These are phyloP conservation scores for Drosophila bipectinata DNA, from an alignment of 1,140 invertebrate genomes.

Conservation along the genomic window DNA sequence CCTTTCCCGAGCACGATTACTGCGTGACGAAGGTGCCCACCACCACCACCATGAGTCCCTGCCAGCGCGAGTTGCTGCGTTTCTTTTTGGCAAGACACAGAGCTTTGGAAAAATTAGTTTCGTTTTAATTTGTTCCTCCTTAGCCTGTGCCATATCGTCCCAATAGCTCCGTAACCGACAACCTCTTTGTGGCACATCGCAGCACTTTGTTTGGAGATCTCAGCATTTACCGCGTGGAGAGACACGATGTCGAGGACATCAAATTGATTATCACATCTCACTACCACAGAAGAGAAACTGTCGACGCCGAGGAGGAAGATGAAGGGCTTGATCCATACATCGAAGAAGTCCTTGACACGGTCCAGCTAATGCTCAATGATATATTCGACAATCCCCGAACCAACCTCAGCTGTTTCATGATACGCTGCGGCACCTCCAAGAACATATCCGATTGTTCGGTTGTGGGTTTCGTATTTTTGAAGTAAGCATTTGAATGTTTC, in stretches of 20 bases:
- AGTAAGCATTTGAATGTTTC: constrained; percentile 42
- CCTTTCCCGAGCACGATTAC: constrained; percentile 56
- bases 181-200: constrained; percentile 57
- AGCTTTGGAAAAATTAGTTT: neutral
- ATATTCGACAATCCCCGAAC: constrained; percentile 16
- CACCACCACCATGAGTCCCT: constrained; percentile 16
- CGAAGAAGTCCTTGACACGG: constrained; percentile 6
- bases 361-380: constrained; percentile 11
- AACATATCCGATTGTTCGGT: constrained; percentile 24
- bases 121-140: neutral
- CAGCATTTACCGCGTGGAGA: constrained; percentile 19
- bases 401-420: constrained; percentile 42
- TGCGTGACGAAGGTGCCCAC: constrained; percentile 42
- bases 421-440: constrained; percentile 36
- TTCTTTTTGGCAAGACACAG: constrained; percentile 46
- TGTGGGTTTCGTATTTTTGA: constrained; percentile 54
- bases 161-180: constrained; percentile 24
- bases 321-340: neutral
- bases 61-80: constrained; percentile 31
- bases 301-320: neutral
- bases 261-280: constrained; percentile 2
- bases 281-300: neutral
- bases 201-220: constrained; percentile 56
- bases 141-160: constrained; percentile 52
- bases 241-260: constrained; percentile 33